Conservation (phyloP, 2,113 vertebrate genomes). For the Eclectus roratus region DNA sequence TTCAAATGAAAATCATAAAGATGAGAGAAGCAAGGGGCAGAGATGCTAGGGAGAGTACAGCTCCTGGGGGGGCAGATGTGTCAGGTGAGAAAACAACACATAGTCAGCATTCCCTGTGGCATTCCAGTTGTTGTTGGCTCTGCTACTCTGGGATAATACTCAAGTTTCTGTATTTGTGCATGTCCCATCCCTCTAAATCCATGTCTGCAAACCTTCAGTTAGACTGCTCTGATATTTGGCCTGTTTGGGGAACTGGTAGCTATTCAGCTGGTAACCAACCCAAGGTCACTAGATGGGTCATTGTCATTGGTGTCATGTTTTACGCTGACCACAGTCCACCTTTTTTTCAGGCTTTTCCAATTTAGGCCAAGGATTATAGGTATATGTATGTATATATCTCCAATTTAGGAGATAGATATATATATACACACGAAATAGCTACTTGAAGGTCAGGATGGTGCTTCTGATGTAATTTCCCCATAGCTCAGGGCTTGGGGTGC, state of each 20-base stretch:
- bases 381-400: not conserved
- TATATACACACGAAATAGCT: not conserved
- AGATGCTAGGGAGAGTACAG: not conserved
- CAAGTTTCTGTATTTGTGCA: not conserved
- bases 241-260: not conserved
- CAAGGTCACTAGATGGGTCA: not conserved
- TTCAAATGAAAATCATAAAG: not conserved
- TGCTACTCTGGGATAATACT: not conserved
- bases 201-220: not conserved
- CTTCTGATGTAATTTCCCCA: not conserved
- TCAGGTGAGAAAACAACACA: not conserved
- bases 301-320: not conserved
- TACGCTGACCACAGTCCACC: not conserved
- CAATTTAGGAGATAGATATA: not conserved
- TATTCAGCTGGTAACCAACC: not conserved
- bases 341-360: not conserved
- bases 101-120: accelerated
- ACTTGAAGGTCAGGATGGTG: not conserved
- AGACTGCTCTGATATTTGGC: not conserved
- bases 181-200: not conserved
- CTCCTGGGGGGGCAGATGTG: not conserved
- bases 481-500: not conserved
- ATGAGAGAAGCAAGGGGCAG: not conserved
- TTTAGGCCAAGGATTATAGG: not conserved
- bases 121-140: not conserved